Evolutionary conservation across 2,113 vertebrate genomes (phyloP).

Genomic region (Forbesichthys papilliferus): DNA sequence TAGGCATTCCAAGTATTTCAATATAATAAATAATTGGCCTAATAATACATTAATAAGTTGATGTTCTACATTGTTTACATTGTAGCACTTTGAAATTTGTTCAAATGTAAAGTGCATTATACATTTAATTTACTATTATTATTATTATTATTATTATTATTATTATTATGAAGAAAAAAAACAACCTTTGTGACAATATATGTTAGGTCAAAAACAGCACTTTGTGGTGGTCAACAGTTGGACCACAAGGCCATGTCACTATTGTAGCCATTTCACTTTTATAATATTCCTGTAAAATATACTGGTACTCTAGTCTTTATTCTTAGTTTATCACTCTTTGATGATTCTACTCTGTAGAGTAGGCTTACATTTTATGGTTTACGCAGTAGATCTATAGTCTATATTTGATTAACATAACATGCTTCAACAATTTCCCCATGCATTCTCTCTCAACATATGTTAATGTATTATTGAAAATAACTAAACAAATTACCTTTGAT

Average conservation of each 20-base stretch:
- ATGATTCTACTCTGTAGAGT: neutral
- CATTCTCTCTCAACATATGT: neutral
- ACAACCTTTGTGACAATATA: too few relatives aligned
- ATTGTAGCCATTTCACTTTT: too few relatives aligned
- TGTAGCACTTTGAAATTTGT: too few relatives aligned
- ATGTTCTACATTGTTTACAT: too few relatives aligned
- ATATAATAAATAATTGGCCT: too few relatives aligned
- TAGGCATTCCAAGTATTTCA: too few relatives aligned
- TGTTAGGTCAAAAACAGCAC: neutral
- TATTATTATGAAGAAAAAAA: too few relatives aligned
- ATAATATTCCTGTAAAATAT: slow-evolving; percentile 29
- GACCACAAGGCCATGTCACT: slow-evolving; percentile 9
- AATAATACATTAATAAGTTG: too few relatives aligned
- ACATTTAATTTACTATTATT: too few relatives aligned
- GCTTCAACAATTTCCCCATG: neutral
- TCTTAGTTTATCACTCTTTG: slow-evolving; percentile 9
- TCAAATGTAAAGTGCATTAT: too few relatives aligned
- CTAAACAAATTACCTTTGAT: slow-evolving; percentile 19
- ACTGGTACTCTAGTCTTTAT: slow-evolving; percentile 2
- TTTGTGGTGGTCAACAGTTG: neutral
- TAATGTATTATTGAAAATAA: slow-evolving; percentile 11
- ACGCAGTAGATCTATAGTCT: neutral
- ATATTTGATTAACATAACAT: neutral
- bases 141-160: too few relatives aligned
- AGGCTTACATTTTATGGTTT: too few relatives aligned